phyloP scores from a whole-genome alignment of 92 coral and sea anemone species.

The Blastomussa wellsi region DNA sequence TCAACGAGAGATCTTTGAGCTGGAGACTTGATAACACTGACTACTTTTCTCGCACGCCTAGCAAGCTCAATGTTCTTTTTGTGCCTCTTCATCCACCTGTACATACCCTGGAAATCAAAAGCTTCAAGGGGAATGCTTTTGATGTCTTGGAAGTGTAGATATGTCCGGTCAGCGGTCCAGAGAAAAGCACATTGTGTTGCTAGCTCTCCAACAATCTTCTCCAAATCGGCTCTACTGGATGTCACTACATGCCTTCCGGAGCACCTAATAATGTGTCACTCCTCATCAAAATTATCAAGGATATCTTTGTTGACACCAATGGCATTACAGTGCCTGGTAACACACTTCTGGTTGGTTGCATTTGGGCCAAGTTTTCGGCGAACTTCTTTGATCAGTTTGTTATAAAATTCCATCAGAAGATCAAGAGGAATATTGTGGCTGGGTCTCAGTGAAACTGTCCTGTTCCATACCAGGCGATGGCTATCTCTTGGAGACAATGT shows the following conservation, averaged over 20 bases:
- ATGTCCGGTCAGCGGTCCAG: slow-evolving; percentile 64
- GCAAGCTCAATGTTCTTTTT: slow-evolving; percentile 60
- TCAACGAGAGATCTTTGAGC: too few relatives aligned
- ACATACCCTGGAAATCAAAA: slow-evolving; percentile 64
- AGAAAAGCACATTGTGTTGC: slow-evolving; percentile 58
- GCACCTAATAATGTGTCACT: slow-evolving; percentile 38
- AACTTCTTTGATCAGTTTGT: slow-evolving; percentile 63
- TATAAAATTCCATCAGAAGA: slow-evolving; percentile 55
- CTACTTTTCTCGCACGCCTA: not conserved
- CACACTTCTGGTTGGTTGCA: slow-evolving; percentile 60
- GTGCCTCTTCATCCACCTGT: slow-evolving; percentile 60
- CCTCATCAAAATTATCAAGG: slow-evolving; percentile 63
- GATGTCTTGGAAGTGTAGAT: slow-evolving; percentile 51
- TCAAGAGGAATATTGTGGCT: slow-evolving; percentile 67
- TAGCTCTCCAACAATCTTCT: slow-evolving; percentile 60
- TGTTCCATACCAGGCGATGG: slow-evolving; percentile 70
- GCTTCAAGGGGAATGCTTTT: slow-evolving; percentile 52
- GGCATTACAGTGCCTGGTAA: slow-evolving; percentile 70
- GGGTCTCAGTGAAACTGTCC: slow-evolving; percentile 53
- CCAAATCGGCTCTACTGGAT: slow-evolving; percentile 38
- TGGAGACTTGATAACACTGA: too few relatives aligned
- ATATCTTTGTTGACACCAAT: slow-evolving; percentile 60
- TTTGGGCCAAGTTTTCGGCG: slow-evolving; percentile 63
- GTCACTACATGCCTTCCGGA: slow-evolving; percentile 41
- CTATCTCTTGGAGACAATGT: slow-evolving; percentile 67